A percentile compares a stretch with the other conserved stretches of the same genome.
Conservation (phyloP, 2,888 invertebrate species). For the Neoaliturus tenellus region DNA sequence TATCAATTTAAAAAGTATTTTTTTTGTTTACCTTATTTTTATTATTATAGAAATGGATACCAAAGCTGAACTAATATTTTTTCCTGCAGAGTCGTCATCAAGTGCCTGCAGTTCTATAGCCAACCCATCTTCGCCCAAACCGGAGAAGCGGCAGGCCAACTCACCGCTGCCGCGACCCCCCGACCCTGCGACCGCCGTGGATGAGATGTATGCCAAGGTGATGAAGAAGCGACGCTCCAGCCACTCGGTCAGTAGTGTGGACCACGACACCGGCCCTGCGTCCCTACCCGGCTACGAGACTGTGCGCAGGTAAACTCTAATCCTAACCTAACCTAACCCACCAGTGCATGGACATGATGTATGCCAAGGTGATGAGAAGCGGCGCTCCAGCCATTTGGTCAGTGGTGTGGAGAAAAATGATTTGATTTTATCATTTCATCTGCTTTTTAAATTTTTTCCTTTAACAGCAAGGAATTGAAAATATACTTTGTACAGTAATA, state of each 20-base stretch:
- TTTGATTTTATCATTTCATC: no score
- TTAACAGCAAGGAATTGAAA: no score
- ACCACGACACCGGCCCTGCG: slow-evolving; percentile 68
- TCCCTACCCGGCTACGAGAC: slow-evolving; percentile 72
- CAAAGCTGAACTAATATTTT: no score
- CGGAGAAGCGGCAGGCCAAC: slow-evolving; percentile 93
- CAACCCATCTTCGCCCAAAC: slow-evolving; percentile 90
- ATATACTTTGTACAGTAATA: no score
- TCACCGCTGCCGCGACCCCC: slow-evolving; percentile 92
- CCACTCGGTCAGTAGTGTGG: slow-evolving; percentile 67
- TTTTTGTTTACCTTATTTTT: no score
- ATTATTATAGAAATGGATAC: no score
- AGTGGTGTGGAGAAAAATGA: no score
- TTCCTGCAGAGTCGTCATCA: slow-evolving; percentile 85
- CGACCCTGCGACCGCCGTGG: slow-evolving; percentile 76
- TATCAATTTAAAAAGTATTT: no score
- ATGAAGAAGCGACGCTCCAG: slow-evolving; percentile 77
- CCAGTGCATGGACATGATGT: no score
- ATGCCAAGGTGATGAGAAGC: no score
- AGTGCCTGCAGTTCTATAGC: slow-evolving; percentile 82
- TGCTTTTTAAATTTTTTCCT: no score
- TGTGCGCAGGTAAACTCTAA: slow-evolving; percentile 48
- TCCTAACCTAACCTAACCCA: neutral
- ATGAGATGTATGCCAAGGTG: slow-evolving; percentile 94
- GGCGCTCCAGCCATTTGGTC: no score